Base-by-base conservation (phyloP, 2,113 vertebrate genomes). In the Gambusia holbrooki region DNA sequence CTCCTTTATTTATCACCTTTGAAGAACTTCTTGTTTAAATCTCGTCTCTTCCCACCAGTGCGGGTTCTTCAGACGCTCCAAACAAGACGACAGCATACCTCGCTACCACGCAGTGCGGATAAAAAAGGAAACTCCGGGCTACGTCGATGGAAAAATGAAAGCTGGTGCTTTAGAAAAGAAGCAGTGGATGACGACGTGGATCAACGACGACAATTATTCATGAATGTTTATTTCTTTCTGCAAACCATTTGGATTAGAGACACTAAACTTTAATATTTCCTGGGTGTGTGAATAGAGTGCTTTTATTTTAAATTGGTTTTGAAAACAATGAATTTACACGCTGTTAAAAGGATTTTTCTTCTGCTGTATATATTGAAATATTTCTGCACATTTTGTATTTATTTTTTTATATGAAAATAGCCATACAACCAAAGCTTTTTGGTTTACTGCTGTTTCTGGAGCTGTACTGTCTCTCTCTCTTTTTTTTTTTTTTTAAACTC, bases 41-140 rank as follows among this genome's bases (percentile, higher is more conserved):
- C 30, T 71, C 66, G 79, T 32, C 65, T 27, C 42, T 69, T 35
- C 5, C 7, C 19, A 66, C 27, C 90, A 99, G 98, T 99, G 97
- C 60, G 98, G 98, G 86, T 99, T 99, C 96, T 99, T 99, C 92
- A 96, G 94, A 85, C 98, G 96, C 62, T 95, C 97, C 77, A 96
- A 96, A 93, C 96, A 96, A 88, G 96, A 97, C 14, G 95, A 97
- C 90, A 96, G 94, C 22, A 86, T 99, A 81, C 98, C 98, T 65
- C 95, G 93, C 79, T 98, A 99, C 92, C 94, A 98, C 11, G 98
- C 98, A 6, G 97, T 99, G 78, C 95, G 97, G 82, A 98, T 99
- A 82, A 95, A 94, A 11, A 99, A 97, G 89, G 96, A 97, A 88
- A 94, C 96, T 28, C 92, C 93, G 2, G 94, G 95, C 71, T 91